A percentile compares a stretch with the other conserved stretches of the same genome.
Conservation (phyloP, 2,888 invertebrate species). For the Eurytoma californica region DNA sequence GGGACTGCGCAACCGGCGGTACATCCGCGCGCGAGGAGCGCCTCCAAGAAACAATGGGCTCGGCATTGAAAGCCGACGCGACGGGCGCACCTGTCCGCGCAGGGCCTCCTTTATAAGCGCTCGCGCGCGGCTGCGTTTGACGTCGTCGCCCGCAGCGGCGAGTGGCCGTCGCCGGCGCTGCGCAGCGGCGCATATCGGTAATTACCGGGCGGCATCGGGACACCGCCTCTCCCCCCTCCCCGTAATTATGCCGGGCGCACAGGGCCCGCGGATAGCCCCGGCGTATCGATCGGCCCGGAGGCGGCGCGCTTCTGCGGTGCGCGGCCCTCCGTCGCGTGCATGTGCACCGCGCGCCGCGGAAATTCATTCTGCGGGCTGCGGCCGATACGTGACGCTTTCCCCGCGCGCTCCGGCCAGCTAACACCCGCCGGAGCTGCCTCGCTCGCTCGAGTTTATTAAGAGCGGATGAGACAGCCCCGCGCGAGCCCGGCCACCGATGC, state of each 20-base stretch:
- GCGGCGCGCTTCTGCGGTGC: too few relatives aligned
- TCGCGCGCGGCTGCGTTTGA: conserved; percentile 2
- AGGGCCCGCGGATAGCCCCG: not conserved
- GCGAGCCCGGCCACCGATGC: too few relatives aligned
- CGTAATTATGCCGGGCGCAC: conserved; percentile 41
- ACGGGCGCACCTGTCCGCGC: conserved; percentile 13
- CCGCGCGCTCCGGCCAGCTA: not conserved
- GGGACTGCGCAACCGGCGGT: too few relatives aligned
- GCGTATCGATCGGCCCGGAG: conserved; percentile 28
- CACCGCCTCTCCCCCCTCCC: conserved; percentile 6
- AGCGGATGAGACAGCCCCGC: conserved; percentile 17
- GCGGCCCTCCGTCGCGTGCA: not conserved
- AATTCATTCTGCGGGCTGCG: conserved; percentile 39
- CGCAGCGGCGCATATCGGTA: conserved; percentile 37
- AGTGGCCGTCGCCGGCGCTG: conserved; percentile 9
- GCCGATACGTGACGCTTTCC: conserved; percentile 7
- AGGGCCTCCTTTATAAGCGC: conserved; percentile 16
- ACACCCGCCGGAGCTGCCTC: not conserved
- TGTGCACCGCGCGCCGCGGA: conserved; percentile 14
- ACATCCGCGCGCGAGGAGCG: too few relatives aligned
- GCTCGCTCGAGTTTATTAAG: conserved; percentile 38
- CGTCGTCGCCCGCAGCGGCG: not conserved
- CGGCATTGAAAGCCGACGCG: conserved; percentile 28
- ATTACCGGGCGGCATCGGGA: conserved; percentile 23
- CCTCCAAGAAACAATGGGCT: not conserved